Conservation (phyloP, 2,113 vertebrate genomes). For the Emydocephalus ijimae region DNA sequence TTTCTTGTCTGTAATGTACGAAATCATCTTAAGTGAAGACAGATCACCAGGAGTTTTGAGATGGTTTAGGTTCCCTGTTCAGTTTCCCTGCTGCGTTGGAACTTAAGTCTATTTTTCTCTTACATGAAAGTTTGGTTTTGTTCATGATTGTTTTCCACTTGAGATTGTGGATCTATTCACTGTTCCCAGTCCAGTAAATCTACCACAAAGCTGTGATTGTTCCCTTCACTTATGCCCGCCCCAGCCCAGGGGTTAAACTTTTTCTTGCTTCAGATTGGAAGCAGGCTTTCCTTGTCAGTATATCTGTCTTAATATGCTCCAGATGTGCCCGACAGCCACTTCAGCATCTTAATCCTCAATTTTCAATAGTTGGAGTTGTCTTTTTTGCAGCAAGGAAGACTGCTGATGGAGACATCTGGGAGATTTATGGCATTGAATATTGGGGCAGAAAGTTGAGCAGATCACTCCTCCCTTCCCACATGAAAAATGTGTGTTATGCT, state of each 20-base stretch:
- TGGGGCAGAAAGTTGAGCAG: slow-evolving; percentile 15
- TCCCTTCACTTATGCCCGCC: background rate
- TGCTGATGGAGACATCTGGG: slow-evolving; percentile 10
- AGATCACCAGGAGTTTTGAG: background rate
- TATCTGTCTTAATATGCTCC: slow-evolving; percentile 53
- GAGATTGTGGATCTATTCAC: background rate
- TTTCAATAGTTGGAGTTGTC: slow-evolving; percentile 42
- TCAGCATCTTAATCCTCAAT: slow-evolving; percentile 57
- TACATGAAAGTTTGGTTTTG: background rate
- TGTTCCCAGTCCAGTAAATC: background rate
- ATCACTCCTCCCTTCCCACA: background rate
- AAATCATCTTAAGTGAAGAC: background rate
- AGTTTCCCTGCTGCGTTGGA: background rate
- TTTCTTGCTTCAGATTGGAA: slow-evolving; percentile 17
- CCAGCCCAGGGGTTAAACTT: slow-evolving; percentile 50
- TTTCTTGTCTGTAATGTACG: background rate
- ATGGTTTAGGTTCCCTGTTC: background rate
- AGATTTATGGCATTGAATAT: background rate
- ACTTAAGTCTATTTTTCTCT: background rate
- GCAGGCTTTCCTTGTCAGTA: slow-evolving; percentile 51
- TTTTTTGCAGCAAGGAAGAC: slow-evolving; percentile 15
- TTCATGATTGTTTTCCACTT: background rate
- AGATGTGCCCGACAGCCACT: slow-evolving; percentile 55
- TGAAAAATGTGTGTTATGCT: slow-evolving; percentile 5
- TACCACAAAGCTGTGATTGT: background rate